Percentiles rank a stretch among this genome's conserved stretches.
phyloP scores from a whole-genome alignment of 2,797 vertebrate genomes.

The Epinephelus coioides region DNA sequence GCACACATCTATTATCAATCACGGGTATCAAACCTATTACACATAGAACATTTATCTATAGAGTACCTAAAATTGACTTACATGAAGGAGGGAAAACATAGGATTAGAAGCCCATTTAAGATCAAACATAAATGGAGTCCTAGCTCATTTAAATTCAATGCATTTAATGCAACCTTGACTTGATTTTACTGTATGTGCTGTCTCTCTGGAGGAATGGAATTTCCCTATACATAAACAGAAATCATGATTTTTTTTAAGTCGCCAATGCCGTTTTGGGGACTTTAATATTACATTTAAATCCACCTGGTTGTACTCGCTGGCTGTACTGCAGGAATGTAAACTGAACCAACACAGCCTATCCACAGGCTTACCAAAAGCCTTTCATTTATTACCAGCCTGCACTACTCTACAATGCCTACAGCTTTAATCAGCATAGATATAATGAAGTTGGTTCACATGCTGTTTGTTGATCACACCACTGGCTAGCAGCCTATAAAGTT shows the following conservation, averaged over 20 bases:
- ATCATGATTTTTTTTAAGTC: not conserved
- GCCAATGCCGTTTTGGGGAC: constrained; percentile 18
- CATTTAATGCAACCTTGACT: constrained; percentile 26
- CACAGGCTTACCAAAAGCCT: constrained; percentile 41
- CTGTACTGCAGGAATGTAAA: constrained; percentile 33
- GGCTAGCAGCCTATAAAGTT: constrained; percentile 16
- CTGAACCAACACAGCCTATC: constrained; percentile 23
- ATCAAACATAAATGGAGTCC: constrained; percentile 5
- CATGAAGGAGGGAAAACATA: not conserved
- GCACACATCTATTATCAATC: constrained; percentile 1
- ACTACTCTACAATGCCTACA: constrained; percentile 35
- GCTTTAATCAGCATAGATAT: constrained; percentile 41
- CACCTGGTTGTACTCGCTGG: constrained; percentile 26
- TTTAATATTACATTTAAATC: constrained; percentile 62
- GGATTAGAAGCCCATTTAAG: not conserved
- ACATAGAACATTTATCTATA: constrained; percentile 1
- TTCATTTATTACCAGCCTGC: constrained; percentile 48
- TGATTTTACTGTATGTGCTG: constrained; percentile 16
- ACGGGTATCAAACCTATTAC: constrained; percentile 1
- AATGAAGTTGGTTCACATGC: constrained; percentile 28
- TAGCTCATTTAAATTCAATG: not conserved
- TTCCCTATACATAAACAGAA: constrained; percentile 28
- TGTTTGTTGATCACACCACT: constrained; percentile 23
- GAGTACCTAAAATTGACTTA: not conserved
- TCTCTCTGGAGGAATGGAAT: not conserved